Evolutionary conservation across 2,888 invertebrate species (phyloP).

Genomic region (Diarsia dahlii): DNA sequence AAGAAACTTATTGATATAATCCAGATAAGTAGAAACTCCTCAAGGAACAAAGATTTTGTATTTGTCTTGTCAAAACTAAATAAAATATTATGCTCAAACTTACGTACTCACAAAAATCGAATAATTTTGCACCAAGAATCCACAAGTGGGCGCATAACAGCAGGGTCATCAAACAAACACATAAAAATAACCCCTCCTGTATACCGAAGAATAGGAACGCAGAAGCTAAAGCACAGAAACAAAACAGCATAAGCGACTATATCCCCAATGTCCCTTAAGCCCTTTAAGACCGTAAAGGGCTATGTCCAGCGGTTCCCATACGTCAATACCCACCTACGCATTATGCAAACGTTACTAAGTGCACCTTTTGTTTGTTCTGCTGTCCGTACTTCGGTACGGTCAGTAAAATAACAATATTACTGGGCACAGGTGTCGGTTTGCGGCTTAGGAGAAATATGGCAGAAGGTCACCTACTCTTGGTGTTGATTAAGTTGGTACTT

Average conservation of each 20-base stretch:
- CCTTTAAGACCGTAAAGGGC: neutral
- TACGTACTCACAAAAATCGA: neutral
- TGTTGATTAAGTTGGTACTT: conserved; percentile 26
- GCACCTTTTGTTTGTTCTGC: conserved; percentile 62
- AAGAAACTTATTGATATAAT: conserved; percentile 16
- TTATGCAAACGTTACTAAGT: conserved; percentile 61
- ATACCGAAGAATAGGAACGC: conserved; percentile 24
- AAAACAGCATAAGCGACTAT: conserved; percentile 1
- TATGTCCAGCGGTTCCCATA: conserved; percentile 36
- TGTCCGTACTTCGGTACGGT: conserved; percentile 24
- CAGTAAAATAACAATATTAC: conserved; percentile 61
- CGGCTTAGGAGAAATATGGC: conserved; percentile 39
- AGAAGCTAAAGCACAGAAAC: neutral
- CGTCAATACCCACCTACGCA: conserved; percentile 61
- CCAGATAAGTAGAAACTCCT: neutral
- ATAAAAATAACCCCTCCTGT: conserved; percentile 32
- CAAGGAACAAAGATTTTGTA: neutral
- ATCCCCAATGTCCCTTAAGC: conserved; percentile 21
- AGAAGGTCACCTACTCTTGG: conserved; percentile 31
- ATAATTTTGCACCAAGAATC: neutral
- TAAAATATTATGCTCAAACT: neutral
- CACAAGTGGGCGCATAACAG: neutral
- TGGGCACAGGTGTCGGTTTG: conserved; percentile 61
- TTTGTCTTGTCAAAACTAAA: neutral
- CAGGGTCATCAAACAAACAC: neutral